Conservation (phyloP, 35 echinoderm and acorn worm genomes). For the Amphiura filiformis region DNA sequence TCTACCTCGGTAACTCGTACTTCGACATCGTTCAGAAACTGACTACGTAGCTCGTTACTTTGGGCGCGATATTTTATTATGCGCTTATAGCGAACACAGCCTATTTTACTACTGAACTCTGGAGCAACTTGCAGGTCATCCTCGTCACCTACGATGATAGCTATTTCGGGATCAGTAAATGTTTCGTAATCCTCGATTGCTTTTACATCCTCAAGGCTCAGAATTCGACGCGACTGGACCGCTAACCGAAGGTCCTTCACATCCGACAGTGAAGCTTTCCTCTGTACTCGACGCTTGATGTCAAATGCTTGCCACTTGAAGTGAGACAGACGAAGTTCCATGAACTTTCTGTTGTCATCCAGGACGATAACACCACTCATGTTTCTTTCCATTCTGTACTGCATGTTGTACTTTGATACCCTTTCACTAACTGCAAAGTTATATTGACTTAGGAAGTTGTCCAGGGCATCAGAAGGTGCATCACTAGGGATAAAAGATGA, state of each 20-base stretch:
- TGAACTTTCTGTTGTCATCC: neutral
- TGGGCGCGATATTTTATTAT: neutral
- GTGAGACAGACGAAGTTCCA: neutral
- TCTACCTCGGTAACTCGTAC: neutral
- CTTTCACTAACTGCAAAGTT: neutral
- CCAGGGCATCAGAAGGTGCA: neutral
- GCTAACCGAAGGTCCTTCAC: neutral
- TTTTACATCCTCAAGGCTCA: neutral
- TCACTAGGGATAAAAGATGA: neutral
- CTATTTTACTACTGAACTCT: neutral
- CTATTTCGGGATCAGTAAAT: neutral
- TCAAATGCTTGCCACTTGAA: conserved; percentile 6
- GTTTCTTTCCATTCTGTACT: neutral
- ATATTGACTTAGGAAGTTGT: neutral
- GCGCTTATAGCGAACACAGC: neutral
- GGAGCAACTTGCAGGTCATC: neutral
- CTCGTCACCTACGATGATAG: neutral
- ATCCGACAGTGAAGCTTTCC: neutral
- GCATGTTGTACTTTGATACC: neutral
- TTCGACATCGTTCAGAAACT: neutral
- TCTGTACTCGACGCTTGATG: neutral
- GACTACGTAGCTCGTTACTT: neutral
- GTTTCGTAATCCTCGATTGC: neutral
- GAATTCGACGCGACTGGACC: neutral
- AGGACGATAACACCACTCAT: neutral